Base-by-base conservation (phyloP, 2,797 vertebrate species). In the Presbytis comata region DNA sequence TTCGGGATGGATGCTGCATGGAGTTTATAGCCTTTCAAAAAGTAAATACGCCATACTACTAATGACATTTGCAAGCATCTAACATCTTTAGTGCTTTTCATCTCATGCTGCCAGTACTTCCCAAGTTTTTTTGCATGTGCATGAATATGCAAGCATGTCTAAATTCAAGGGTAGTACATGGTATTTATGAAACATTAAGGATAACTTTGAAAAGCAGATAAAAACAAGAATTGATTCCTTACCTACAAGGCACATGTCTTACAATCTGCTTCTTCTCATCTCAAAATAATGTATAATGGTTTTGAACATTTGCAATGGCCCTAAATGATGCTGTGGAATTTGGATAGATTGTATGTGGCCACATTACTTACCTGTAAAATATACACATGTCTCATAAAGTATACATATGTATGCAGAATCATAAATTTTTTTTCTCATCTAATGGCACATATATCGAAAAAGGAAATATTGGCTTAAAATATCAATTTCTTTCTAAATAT, bases 131-230 rank as follows among this genome's bases (percentile, higher is more conserved):
- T 3, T 85, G 36, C 80, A 22, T n/a, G 33, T 78, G n/a, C 24
- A 1, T 24, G 6, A 5, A 33, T 28, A 13, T n/a, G 36, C 14
- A 22, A 41, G 22, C 6, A 13, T n/a, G 2, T 72, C 50, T 46
- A 46, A 93, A 30, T 92, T 95, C 92, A 93, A 67, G n/a, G 61
- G 80, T 44, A 67, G 88, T 96, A 96, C 53, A 70, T 36, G 74
- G 81, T 76, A 84, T 44, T 91, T 82, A 93, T 4, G 61, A 89
- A 72, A 89, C 76, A 93, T 90, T 74, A 94, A 96, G 57, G 30
- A 12, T 97, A 85, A 92, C 95, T 96, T 95, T 91, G 94, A 87
- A 97, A 96, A 82, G 75, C 33, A 98, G 78, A 95, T 92, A 93
- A 97, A 97, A 85, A 70, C 44, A 96, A 50, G 39, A 97, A 96